Evolutionary conservation across 2,888 invertebrate species (phyloP).

Genomic region (Nemurella pictetii): DNA sequence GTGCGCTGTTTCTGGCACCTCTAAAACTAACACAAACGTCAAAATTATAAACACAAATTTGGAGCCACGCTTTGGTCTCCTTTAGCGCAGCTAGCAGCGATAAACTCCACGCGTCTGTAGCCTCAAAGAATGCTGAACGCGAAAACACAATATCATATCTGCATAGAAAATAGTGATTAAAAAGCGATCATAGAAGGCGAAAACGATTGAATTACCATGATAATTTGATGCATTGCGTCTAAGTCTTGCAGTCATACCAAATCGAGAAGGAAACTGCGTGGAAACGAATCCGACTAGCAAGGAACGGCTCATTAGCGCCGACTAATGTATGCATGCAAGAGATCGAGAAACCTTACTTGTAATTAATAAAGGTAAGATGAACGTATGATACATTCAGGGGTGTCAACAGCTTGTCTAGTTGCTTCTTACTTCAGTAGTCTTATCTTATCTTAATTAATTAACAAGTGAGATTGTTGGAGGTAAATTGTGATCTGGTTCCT

Average conservation of each 20-base stretch:
- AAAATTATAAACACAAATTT: neutral
- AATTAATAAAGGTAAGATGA: neutral
- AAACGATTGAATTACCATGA: neutral
- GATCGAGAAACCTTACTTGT: neutral
- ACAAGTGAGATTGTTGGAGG: neutral
- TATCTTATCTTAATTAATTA: neutral
- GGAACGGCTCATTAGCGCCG: neutral
- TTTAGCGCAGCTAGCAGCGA: neutral
- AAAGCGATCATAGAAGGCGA: neutral
- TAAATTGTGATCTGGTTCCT: neutral
- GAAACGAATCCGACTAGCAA: neutral
- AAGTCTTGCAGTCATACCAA: neutral
- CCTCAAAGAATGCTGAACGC: neutral
- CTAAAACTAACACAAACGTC: neutral
- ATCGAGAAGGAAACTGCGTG: neutral
- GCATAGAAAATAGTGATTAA: neutral
- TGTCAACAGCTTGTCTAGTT: neutral
- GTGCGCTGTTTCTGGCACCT: neutral
- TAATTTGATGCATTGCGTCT: neutral
- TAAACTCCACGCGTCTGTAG: neutral
- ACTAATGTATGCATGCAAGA: neutral
- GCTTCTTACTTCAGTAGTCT: neutral
- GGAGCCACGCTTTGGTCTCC: neutral
- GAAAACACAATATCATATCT: neutral
- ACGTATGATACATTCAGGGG: neutral